A percentile compares a stretch with the other conserved stretches of the same genome.
Conservation (phyloP, 1,140 invertebrate genomes). For the Pinna nobilis region DNA sequence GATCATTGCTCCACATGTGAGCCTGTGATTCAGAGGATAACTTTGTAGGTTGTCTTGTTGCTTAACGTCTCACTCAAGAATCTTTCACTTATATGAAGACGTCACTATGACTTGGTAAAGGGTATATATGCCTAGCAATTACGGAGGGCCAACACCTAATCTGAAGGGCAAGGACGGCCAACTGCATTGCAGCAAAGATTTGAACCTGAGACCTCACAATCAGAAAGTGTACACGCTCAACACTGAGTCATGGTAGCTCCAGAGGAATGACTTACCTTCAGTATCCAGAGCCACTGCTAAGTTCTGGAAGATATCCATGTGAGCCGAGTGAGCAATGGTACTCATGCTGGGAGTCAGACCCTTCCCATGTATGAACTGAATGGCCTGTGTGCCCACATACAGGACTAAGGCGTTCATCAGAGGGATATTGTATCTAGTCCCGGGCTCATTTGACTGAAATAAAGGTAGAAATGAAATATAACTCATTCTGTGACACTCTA, state of each 20-base stretch:
- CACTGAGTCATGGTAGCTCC: not conserved
- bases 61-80: too few relatives aligned
- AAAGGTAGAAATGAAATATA: not conserved
- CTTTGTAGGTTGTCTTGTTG: too few relatives aligned
- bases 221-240: too few relatives aligned
- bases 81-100: too few relatives aligned
- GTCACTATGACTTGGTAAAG: too few relatives aligned
- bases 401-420: constrained; percentile 97
- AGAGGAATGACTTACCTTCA: constrained; percentile 81
- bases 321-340: constrained; percentile 95
- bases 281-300: constrained; percentile 97
- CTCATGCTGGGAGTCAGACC: constrained; percentile 94
- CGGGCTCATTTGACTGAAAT: constrained; percentile 83
- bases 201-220: too few relatives aligned
- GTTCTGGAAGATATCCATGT: constrained; percentile 99
- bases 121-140: too few relatives aligned
- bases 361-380: constrained; percentile 80
- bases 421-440: constrained; percentile 94
- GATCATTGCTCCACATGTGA: too few relatives aligned
- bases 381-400: constrained; percentile 98
- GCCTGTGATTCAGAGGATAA: too few relatives aligned
- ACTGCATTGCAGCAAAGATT: too few relatives aligned
- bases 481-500: not conserved
- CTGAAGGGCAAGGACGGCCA: too few relatives aligned
- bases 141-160: too few relatives aligned